Conservation (phyloP, 2,113 vertebrate genomes). For the Plecturocebus donacophilus region DNA sequence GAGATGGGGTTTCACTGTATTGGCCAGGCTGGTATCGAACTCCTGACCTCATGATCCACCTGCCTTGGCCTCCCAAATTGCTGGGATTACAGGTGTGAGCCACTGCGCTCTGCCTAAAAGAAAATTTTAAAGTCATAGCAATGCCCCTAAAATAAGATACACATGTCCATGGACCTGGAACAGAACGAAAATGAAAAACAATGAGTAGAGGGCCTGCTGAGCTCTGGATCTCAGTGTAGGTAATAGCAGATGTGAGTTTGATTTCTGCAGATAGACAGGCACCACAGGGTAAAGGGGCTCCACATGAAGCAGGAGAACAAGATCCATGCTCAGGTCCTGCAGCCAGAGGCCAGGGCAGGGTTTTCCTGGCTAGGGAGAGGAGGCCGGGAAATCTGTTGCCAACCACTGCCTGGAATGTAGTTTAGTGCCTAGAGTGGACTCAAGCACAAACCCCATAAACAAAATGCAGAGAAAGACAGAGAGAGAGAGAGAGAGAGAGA, state of each 20-base stretch:
- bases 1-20: no score
- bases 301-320: accelerated
- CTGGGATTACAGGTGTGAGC: no score
- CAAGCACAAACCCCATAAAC: no score
- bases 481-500: neutral
- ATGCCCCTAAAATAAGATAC: neutral
- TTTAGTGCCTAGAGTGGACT: neutral
- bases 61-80: no score
- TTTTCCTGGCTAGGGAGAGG: neutral
- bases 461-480: neutral
- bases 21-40: no score
- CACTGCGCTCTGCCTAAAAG: neutral
- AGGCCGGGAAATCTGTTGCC: neutral
- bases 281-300: neutral
- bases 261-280: neutral
- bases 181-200: neutral
- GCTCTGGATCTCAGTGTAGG: no score
- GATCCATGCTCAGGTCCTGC: neutral
- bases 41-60: no score
- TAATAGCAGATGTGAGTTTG: neutral
- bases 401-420: no score
- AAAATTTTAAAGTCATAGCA: neutral
- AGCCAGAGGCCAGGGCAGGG: neutral
- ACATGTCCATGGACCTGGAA: neutral
- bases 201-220: neutral